These are phyloP conservation scores for Balaeniceps rex DNA, from an alignment of 2,113 vertebrate genomes.

Conservation along the genomic window DNA sequence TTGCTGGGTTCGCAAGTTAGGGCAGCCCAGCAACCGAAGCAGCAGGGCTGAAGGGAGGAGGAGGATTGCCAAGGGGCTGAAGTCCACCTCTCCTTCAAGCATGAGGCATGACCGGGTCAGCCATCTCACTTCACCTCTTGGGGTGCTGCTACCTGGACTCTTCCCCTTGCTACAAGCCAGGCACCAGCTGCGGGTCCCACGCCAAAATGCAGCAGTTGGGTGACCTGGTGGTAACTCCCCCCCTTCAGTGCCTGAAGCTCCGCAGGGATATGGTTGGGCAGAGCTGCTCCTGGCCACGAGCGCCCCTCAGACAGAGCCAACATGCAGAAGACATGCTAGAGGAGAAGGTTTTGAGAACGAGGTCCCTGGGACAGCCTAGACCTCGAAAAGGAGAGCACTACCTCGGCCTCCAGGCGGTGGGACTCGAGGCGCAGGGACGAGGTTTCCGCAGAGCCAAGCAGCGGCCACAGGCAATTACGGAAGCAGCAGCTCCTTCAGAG, in stretches of 20 bases:
- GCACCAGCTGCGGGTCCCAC: accelerated
- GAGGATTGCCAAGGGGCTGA: accelerated
- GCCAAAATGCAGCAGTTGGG: not conserved
- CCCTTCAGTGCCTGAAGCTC: not conserved
- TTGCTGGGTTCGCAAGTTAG: not conserved
- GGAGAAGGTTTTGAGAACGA: not conserved
- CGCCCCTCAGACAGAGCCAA: not conserved
- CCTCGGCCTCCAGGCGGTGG: not conserved
- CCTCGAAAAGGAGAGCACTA: not conserved
- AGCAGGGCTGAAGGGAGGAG: not conserved
- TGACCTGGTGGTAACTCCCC: not conserved
- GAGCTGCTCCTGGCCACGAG: not conserved
- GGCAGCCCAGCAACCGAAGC: not conserved
- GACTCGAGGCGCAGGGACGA: not conserved
- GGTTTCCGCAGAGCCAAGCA: not conserved
- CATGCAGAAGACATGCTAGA: accelerated
- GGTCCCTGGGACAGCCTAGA: not conserved
- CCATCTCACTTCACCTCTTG: not conserved
- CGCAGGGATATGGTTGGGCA: not conserved
- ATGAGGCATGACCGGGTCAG: not conserved
- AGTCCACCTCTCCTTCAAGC: not conserved
- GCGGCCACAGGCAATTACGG: not conserved
- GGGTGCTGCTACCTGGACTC: not conserved
- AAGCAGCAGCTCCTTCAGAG: not conserved
- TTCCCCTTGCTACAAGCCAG: not conserved